Evolutionary conservation across 2,888 invertebrate species (phyloP), one percentile per base, ranked within the genome.

Genomic region (Macrosoma leucophasiata): DNA sequence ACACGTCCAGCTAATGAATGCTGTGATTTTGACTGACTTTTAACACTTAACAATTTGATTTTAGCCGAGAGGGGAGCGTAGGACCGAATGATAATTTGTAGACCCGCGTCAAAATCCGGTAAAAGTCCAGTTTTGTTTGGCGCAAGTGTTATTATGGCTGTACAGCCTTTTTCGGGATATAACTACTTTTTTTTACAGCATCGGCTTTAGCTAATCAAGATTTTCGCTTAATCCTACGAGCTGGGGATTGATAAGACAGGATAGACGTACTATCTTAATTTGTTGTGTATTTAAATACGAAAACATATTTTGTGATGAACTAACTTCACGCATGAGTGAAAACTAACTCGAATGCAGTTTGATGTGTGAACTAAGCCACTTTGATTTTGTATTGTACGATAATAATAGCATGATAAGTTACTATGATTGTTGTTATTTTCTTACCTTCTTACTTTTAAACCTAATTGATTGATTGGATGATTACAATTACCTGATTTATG

Each of bases 41-140:
- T 76, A 75, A 75, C 63, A 46, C 53, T 60, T 71, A 72, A 74
- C 69, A 62, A 71, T 81, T 84, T 79, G 57, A 71, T 81, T 85
- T 72, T 84, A 84, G 84, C 75, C 64, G 81, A 63, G 79, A 82
- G 84, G 77, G 82, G 78, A 77, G 72, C 81, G 56, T 84, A 81
- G 74, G 71, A 62, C 62, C 53, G 56, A 72, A 66, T 62, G 58
- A 67, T 75, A 75, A 58, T 66, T 62, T 57, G 43, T 74, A 71
- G 66, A 66, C 64, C 64, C 58, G 62, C 71, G 68, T 56, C 60
- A 57, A 59, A 54, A 48, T 70, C 72, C 74, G 84, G 84, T 84
- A 84, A 84, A 68, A 63, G 45, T 58, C 50, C 50, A 59, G 37
- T 55, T 58, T 49, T 68, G 53, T 63, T 61, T 64, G 50, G 59